Conservation (phyloP, 2,888 invertebrate species). For the Sinohyriopsis cumingii region DNA sequence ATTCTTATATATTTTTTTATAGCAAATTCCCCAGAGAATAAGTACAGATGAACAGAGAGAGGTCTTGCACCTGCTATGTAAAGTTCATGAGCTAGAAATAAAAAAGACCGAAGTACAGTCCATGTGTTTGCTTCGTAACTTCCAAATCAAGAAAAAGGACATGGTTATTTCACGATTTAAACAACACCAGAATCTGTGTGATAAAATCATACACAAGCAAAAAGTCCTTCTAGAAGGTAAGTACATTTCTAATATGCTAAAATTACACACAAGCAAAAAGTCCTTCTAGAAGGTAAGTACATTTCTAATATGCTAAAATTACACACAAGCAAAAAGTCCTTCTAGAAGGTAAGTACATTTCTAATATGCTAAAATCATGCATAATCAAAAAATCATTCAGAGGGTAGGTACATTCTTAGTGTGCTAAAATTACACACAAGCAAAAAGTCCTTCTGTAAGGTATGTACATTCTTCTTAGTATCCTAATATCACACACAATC, state of each 20-base stretch:
- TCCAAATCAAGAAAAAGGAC: constrained; percentile 88
- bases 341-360: no score
- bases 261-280: no score
- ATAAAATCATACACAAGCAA: constrained; percentile 93
- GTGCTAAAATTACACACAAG: no score
- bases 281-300: no score
- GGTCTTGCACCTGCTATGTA: constrained; percentile 87
- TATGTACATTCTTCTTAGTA: no score
- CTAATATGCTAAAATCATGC: no score
- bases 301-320: no score
- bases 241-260: background rate
- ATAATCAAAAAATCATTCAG: no score
- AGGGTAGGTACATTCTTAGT: no score
- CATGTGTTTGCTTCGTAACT: constrained; percentile 87
- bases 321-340: no score
- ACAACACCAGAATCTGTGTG: constrained; percentile 88
- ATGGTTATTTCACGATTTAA: constrained; percentile 87
- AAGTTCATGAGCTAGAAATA: constrained; percentile 94
- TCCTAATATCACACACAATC: no score
- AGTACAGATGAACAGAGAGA: constrained; percentile 93
- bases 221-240: constrained; percentile 87
- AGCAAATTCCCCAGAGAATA: constrained; percentile 89
- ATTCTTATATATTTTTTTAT: constrained; percentile 30
- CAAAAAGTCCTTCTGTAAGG: no score
- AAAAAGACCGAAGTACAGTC: constrained; percentile 89